Evolutionary conservation across 2,113 vertebrate species (phyloP), one percentile per base, ranked within the genome.

Genomic region (Scartelaos histophorus): DNA sequence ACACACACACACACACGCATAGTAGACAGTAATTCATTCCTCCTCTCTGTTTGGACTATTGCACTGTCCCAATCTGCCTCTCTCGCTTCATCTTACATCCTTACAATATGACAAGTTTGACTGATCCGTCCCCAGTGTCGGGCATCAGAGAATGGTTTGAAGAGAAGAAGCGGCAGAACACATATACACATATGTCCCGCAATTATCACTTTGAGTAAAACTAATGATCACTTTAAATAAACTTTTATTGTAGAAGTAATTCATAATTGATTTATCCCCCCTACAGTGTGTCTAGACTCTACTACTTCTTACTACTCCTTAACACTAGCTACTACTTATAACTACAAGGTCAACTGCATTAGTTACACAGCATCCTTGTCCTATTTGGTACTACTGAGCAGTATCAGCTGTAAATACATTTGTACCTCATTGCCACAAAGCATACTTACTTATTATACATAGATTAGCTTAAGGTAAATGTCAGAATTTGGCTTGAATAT

Each of bases 1-100:
- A 22, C 21, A 15, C 56, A 22, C 70, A 38, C 54, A 25, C 34
- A 15, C 17, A 38, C 38, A 21, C 29, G 17, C 71, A 34, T 16
- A 7, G 12, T 24, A 58, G 13, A 5, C 16, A 12, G 22, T 34
- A 3, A 2, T 71, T 74, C 72, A 65, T 19, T 72, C 24, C 19
- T 19, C 54, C 64, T 78, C 65, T 43, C 60, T 5, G 58, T 64
- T 82, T 79, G 54, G 29, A 65, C 38, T 67, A 46, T 45, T 73
- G 13, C 76, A 76, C 53, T 58, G 56, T 73, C 71, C 68, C 43
- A 69, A 47, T 73, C 29, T 5, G 56, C 21, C 1, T 71, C 51
- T 35, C 38, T 22, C 25, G 58, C 58, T 61, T 61, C 58, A 61
- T 25, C 22, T 58, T 58, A 25, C 58, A 61, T 61, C 58, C 13